Evolutionary conservation across 1,140 invertebrate species (phyloP).

Genomic region (Neodiprion virginianus): DNA sequence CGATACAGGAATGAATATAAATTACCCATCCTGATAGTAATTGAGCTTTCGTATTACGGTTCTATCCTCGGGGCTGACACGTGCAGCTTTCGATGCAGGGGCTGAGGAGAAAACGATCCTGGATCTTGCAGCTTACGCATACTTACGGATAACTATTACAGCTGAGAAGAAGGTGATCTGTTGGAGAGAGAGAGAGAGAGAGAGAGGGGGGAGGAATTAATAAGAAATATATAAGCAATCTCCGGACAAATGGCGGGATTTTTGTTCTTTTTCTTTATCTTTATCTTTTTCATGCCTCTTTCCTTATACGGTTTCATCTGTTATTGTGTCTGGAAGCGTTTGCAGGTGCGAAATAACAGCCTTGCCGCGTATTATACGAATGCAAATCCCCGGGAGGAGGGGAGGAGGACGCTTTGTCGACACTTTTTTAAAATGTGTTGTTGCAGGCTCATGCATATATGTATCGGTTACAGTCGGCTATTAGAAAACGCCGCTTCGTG

Average conservation of each 20-base stretch:
- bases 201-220: not conserved
- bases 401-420: not conserved
- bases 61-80: not conserved
- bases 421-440: not conserved
- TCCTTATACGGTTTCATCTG: no score
- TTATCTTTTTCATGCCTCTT: no score
- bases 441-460: not conserved
- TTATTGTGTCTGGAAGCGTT: no score
- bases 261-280: no score
- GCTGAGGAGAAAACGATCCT: no score
- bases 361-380: not conserved
- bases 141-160: no score
- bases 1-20: not conserved
- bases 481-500: not conserved
- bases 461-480: not conserved
- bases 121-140: no score
- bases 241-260: no score
- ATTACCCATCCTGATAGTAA: not conserved
- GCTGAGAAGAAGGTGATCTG: not conserved
- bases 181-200: not conserved
- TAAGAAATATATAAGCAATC: not conserved
- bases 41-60: not conserved
- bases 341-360: not conserved
- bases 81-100: not conserved
- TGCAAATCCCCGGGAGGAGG: not conserved